These are phyloP conservation scores for Lasiurus cinereus DNA, from an alignment of 2,113 vertebrate genomes.

Conservation along the genomic window DNA sequence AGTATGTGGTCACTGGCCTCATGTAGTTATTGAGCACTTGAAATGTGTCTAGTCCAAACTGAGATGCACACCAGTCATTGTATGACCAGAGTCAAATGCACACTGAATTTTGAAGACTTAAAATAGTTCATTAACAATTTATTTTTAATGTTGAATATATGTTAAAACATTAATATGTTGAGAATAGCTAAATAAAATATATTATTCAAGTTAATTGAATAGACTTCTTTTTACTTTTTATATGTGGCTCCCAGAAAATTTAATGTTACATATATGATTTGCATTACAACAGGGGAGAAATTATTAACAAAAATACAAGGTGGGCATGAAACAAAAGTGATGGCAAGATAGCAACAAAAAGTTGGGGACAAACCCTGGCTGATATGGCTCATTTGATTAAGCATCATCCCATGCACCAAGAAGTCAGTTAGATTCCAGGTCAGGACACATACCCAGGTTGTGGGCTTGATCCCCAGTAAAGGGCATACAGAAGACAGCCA, in stretches of 20 bases:
- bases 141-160: neutral
- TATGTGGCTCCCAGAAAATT: slow-evolving; percentile 48
- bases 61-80: neutral
- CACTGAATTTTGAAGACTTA: slow-evolving; percentile 42
- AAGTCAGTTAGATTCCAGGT: too few relatives aligned
- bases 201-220: slow-evolving; percentile 14
- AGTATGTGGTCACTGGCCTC: neutral
- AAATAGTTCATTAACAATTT: neutral
- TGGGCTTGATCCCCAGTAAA: too few relatives aligned
- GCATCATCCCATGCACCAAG: too few relatives aligned
- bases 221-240: slow-evolving; percentile 41
- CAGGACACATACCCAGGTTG: too few relatives aligned
- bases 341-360: neutral
- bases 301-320: neutral
- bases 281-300: slow-evolving; percentile 16
- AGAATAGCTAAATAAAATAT: slow-evolving; percentile 29
- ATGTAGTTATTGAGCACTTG: neutral
- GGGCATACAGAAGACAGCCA: too few relatives aligned
- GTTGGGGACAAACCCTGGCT: neutral
- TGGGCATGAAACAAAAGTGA: neutral
- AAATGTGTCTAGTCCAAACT: neutral
- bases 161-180: slow-evolving; percentile 29
- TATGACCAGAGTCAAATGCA: neutral
- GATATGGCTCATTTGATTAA: too few relatives aligned
- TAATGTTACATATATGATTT: slow-evolving; percentile 44